phyloP scores from a whole-genome alignment of 1,140 invertebrate species.

The Pollicipes pollicipes region DNA sequence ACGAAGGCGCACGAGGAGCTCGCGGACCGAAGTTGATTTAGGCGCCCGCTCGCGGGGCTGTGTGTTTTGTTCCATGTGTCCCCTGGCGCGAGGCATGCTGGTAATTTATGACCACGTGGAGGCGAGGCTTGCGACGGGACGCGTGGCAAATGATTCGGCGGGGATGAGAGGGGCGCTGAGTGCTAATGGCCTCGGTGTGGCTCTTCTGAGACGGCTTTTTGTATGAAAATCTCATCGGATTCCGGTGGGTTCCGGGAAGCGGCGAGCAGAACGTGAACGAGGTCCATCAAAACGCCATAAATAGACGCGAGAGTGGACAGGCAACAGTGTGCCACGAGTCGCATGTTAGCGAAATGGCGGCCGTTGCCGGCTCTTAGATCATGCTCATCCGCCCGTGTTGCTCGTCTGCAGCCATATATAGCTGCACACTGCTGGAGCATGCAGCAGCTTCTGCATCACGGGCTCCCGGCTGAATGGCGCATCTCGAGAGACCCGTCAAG shows the following conservation, averaged over 20 bases:
- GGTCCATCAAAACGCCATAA: background rate
- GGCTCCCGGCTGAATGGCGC: no score
- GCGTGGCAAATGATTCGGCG: background rate
- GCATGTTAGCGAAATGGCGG: no score
- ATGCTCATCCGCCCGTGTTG: no score
- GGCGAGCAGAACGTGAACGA: background rate
- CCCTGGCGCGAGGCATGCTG: no score
- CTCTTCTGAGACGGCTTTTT: background rate
- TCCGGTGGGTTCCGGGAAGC: background rate
- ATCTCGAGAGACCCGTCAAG: no score
- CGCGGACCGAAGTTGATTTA: background rate
- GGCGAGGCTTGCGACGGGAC: no score
- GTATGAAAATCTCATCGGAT: background rate
- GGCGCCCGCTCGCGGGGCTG: background rate
- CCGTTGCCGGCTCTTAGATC: no score
- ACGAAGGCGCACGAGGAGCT: background rate
- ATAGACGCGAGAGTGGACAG: no score
- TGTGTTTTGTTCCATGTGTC: background rate
- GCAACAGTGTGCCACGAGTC: no score
- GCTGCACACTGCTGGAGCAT: no score
- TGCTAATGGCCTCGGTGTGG: background rate
- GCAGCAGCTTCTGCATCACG: no score
- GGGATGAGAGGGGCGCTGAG: background rate
- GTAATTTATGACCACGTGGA: background rate
- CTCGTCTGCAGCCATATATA: no score